Conservation (phyloP, 2,113 vertebrate species). For the Anthoscopus minutus region DNA sequence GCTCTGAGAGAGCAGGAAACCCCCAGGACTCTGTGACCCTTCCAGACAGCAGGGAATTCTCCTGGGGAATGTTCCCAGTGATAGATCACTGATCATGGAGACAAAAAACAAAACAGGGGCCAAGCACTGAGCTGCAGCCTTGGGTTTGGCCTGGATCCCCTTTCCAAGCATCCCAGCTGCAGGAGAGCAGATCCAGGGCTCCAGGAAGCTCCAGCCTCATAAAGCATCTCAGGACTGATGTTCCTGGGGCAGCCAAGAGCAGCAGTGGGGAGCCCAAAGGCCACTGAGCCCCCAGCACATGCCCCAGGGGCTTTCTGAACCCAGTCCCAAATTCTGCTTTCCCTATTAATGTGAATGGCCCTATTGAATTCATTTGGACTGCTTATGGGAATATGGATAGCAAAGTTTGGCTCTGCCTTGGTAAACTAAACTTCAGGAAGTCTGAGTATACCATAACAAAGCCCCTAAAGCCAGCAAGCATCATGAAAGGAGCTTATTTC, state of each 20-base stretch:
- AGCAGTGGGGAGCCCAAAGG: background rate
- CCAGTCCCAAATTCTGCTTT: background rate
- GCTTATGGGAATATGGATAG: background rate
- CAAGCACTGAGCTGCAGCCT: background rate
- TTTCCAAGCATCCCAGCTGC: background rate
- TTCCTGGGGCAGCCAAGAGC: background rate
- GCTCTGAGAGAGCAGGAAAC: background rate
- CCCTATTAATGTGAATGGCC: slow-evolving; percentile 26
- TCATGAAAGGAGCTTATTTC: slow-evolving; percentile 47
- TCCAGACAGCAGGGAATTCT: background rate
- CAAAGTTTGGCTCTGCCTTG: slow-evolving; percentile 18
- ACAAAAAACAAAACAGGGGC: background rate
- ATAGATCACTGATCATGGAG: background rate
- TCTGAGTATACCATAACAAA: slow-evolving; percentile 38
- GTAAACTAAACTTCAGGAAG: slow-evolving; percentile 45
- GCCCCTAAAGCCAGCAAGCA: slow-evolving; percentile 46
- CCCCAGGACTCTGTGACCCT: background rate
- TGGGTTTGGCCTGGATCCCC: background rate
- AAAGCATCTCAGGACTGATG: background rate
- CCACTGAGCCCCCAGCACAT: background rate
- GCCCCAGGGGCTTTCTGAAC: background rate
- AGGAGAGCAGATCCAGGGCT: background rate
- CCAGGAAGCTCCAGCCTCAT: background rate
- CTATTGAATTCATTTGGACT: background rate
- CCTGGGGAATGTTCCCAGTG: background rate